These are phyloP conservation scores for Muricea muricata DNA, from an alignment of 92 coral and sea anemone genomes.

Conservation along the genomic window DNA sequence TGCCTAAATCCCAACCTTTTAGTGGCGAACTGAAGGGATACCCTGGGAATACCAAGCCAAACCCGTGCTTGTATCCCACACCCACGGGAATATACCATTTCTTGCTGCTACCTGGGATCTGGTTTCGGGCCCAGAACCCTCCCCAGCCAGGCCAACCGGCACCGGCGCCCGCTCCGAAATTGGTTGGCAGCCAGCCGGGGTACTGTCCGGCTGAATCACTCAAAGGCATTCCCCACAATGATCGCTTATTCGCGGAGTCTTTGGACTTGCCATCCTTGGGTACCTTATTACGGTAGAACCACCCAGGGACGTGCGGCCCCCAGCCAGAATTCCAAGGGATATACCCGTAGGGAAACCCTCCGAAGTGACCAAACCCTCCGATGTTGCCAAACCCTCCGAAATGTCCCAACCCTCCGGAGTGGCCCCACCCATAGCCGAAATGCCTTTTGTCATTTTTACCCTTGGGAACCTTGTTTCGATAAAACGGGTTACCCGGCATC, in stretches of 20 bases:
- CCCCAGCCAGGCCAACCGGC: slow-evolving; percentile 50
- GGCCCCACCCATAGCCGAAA: slow-evolving; percentile 51
- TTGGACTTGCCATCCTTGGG: slow-evolving; percentile 34
- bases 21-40: slow-evolving; percentile 42
- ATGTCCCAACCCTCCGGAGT: slow-evolving; percentile 22
- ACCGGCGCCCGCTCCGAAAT: neutral
- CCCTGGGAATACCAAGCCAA: slow-evolving; percentile 47
- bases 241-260: slow-evolving; percentile 15
- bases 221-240: slow-evolving; percentile 36
- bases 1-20: slow-evolving; percentile 29
- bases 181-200: slow-evolving; percentile 37
- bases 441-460: slow-evolving; percentile 73
- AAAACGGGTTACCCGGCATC: neutral
- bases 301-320: slow-evolving; percentile 22
- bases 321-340: slow-evolving; percentile 35
- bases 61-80: slow-evolving; percentile 58
- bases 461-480: neutral
- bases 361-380: neutral
- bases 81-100: slow-evolving; percentile 41
- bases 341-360: neutral
- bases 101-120: slow-evolving; percentile 22
- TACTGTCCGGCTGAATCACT: slow-evolving; percentile 23
- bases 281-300: slow-evolving; percentile 50
- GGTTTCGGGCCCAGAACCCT: slow-evolving; percentile 37
- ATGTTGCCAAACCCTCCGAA: neutral